Evolutionary conservation across 2,797 vertebrate species (phyloP), one percentile per base, ranked within the genome.

Genomic region (Semaprochilodus insignis): DNA sequence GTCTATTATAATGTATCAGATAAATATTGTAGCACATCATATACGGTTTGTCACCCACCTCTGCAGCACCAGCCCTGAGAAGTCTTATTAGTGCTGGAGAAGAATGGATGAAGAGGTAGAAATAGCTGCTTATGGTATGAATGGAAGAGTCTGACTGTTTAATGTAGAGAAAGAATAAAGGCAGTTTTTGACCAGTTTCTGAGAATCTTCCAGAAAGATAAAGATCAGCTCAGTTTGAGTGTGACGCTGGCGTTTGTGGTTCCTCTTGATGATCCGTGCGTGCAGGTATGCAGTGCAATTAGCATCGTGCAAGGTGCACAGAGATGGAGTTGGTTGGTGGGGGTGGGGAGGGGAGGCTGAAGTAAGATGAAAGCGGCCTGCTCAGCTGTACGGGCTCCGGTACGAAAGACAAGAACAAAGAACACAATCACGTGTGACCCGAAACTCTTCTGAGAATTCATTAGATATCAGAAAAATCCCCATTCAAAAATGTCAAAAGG

Each of bases 381-480:
- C 73, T 77, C 51, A 44, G 65, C 77, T 59, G 75, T 72, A 57
- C 69, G 62, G 19, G n/a, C 77, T 69, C 69, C 34, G 15, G 75
- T 63, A 79, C 74, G 40, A 83, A 80, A 83, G 77, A 60, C 10
- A 21, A 60, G 62, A 65, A 16, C 62, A 75, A 52, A 79, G 73
- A 63, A 75, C 40, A 80, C 73, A 77, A 60, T 60, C 70, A 85
- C 48, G 25, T 78, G 67, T 57, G 73, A 74, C 52, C 40, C 31
- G 55, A 80, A 79, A 73, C 65, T 70, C 60, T 81, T 83, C 79
- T 85, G 40, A 83, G 82, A 87, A 87, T 74, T 82, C 19, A 62
- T 83, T 85, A 82, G 86, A 85, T 84, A 87, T 84, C 77, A 71
- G 69, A 70, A 74, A 87, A 87, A 83, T 75, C 78, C 84, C 87